Evolutionary conservation across 2,113 vertebrate species (phyloP).

Genomic region (Tetrax tetrax): DNA sequence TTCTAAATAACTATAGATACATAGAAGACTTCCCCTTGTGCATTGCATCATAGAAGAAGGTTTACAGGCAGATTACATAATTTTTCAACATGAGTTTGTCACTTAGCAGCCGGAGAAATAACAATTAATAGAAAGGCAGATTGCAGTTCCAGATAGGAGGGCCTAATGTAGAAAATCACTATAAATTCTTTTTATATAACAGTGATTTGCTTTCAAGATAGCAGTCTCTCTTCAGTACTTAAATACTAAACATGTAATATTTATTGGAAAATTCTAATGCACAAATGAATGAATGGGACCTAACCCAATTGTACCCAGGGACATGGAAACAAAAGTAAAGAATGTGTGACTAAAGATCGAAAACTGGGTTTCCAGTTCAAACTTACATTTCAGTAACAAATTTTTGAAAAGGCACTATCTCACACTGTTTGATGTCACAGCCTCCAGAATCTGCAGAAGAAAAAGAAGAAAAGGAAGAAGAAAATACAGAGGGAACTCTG

Average conservation of each 20-base stretch:
- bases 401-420: neutral
- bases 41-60: neutral
- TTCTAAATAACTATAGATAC: neutral
- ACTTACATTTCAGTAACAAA: neutral
- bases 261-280: neutral
- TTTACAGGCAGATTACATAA: neutral
- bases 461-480: constrained; percentile 54
- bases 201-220: neutral
- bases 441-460: constrained; percentile 64
- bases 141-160: neutral
- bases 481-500: constrained; percentile 41
- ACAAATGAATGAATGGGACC: neutral
- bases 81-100: neutral
- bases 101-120: neutral
- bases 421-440: constrained; percentile 65
- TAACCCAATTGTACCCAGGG: neutral
- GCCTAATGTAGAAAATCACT: neutral
- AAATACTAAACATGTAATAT: neutral
- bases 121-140: neutral
- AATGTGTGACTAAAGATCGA: neutral
- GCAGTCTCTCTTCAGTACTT: neutral
- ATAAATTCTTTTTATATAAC: neutral
- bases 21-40: neutral
- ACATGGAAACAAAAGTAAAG: neutral
- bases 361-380: neutral